Base-by-base conservation (phyloP, 2,888 invertebrate genomes). In the Chrysolina oricalcia region DNA sequence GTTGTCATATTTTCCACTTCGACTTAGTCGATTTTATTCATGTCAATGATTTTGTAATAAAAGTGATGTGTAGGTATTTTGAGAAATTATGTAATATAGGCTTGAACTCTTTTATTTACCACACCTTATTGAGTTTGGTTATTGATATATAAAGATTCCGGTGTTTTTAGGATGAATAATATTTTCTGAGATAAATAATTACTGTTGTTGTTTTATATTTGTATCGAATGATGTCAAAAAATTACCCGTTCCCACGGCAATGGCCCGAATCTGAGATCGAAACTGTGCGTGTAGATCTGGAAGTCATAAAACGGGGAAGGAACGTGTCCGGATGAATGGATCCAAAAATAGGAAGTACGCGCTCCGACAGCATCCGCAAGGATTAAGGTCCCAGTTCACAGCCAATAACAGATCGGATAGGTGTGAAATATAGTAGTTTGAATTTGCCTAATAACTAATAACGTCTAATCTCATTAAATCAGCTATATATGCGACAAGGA, bases 241-340 rank as follows among this genome's bases (percentile, higher is more conserved):
- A 46, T 10, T 23, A 35, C 27, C 35, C n/a, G 35, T 43, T 19
- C 15, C 53, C 56, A 68, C 68, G 48, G 17, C 68, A 11, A 40
- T 68, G 68, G 19, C 10, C 27, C 10, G 50, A 23, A 53, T 19
- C 27, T 62, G 62, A 13, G n/a, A 64, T 59, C 19, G 41, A 65
- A 75, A 70, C 21, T 35, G 72, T 70, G 66, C 71, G 71, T 50
- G 65, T 67, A 40, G 71, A 74, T 68, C 43, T 62, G 74, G 65
- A 70, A 72, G 75, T 75, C 73, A 67, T 79, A 79, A 79, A 75
- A 75, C 65, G 64, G 70, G 64, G 69, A 50, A 15, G 53, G 71
- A 73, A 81, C 81, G 81, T 81, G 81, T 74, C 74, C 50, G 70
- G 65, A 74, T 81, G 79, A 81, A 81, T 81, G 75, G 73, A 41